These are phyloP conservation scores for Heliothis subflexa DNA, from an alignment of 1,140 invertebrate species.

Conservation along the genomic window DNA sequence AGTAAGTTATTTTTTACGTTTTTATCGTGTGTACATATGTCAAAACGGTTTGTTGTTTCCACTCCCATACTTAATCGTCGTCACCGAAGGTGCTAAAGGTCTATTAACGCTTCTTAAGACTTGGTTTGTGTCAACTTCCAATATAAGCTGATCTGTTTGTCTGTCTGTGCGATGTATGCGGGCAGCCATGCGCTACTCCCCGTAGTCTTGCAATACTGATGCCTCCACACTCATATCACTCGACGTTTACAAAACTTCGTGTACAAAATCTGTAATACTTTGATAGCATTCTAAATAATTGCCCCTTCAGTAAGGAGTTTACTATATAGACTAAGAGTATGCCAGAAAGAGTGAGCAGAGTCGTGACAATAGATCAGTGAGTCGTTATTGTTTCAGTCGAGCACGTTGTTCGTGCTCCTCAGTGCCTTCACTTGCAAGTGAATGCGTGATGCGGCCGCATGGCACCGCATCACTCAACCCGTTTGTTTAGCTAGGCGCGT, in stretches of 20 bases:
- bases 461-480: neutral
- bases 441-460: neutral
- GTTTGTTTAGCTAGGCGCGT: conserved; percentile 9
- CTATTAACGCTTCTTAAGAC: conserved; percentile 82
- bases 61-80: conserved; percentile 76
- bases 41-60: conserved; percentile 82
- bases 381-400: conserved; percentile 72
- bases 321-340: conserved; percentile 30
- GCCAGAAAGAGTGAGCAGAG: conserved; percentile 43
- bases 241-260: conserved; percentile 20
- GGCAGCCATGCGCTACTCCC: neutral
- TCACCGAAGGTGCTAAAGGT: conserved; percentile 85
- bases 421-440: conserved; percentile 70
- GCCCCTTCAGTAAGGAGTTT: conserved; percentile 15
- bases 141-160: conserved; percentile 46
- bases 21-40: conserved; percentile 84
- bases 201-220: conserved; percentile 22
- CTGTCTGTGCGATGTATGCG: conserved; percentile 58
- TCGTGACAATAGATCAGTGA: conserved; percentile 54
- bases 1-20: conserved; percentile 87
- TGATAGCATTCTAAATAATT: conserved; percentile 53
- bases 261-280: conserved; percentile 48
- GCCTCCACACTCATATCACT: conserved; percentile 43
- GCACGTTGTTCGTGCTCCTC: conserved; percentile 67
- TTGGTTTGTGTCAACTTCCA: conserved; percentile 62